Conservation (phyloP, 2,797 vertebrate genomes). For the Schizothorax lantsangensis region DNA sequence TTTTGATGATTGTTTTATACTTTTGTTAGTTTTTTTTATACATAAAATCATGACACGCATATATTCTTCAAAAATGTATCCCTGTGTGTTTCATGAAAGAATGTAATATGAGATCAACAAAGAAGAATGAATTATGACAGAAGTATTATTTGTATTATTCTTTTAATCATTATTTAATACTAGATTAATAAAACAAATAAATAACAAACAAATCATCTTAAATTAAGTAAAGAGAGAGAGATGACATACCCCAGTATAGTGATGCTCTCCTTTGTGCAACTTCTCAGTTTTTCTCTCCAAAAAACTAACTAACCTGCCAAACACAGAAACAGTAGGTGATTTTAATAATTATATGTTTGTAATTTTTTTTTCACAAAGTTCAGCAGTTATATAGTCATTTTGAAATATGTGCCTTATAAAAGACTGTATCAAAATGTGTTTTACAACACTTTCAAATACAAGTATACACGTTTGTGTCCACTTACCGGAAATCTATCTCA, state of each 20-base stretch:
- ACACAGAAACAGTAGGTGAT: not conserved
- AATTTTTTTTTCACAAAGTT: not conserved
- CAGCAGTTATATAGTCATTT: not conserved
- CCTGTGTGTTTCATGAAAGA: not conserved
- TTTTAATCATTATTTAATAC: not conserved
- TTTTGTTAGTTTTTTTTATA: not conserved
- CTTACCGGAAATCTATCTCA: conserved; percentile 94
- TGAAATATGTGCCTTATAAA: not conserved
- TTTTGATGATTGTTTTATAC: not conserved
- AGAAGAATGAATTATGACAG: not conserved
- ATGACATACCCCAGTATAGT: conserved; percentile 89
- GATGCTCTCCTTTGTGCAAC: conserved; percentile 91
- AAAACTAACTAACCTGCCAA: conserved; percentile 87
- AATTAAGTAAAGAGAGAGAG: not conserved
- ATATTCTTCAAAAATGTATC: not conserved
- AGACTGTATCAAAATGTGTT: no score
- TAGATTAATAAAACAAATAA: not conserved
- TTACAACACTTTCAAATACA: not conserved
- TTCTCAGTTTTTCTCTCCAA: conserved; percentile 87
- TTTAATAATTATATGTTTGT: not conserved
- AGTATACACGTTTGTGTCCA: not conserved
- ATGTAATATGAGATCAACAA: not conserved
- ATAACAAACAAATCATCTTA: not conserved
- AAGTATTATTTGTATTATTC: not conserved
- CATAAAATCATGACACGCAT: not conserved